phyloP scores from a whole-genome alignment of 2,113 vertebrate species.

The Micromys minutus region DNA sequence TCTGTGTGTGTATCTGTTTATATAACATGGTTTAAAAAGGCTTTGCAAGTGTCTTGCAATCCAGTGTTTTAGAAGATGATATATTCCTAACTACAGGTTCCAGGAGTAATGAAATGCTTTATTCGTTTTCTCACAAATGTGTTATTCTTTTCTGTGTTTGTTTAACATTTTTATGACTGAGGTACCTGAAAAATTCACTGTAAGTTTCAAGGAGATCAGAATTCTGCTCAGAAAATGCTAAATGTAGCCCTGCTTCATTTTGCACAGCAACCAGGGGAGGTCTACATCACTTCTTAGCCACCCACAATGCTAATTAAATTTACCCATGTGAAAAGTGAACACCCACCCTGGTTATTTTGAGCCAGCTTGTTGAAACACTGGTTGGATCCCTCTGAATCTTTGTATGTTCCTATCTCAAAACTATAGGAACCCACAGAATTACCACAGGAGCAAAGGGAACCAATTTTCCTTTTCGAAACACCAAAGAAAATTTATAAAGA shows the following conservation, averaged over 20 bases:
- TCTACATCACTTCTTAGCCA: slow-evolving; percentile 62
- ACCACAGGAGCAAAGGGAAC: background rate
- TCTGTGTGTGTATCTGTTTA: background rate
- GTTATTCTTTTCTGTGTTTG: background rate
- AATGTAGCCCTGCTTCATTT: slow-evolving; percentile 52
- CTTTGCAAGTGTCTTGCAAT: background rate
- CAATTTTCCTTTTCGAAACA: slow-evolving; percentile 26
- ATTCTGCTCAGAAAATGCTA: slow-evolving; percentile 25
- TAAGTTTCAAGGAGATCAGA: slow-evolving; percentile 18
- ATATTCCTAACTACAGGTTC: slow-evolving; percentile 1
- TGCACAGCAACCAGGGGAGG: slow-evolving; percentile 39
- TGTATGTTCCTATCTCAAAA: background rate
- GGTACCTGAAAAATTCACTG: background rate
- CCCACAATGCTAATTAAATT: slow-evolving; percentile 76
- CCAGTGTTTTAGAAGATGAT: background rate
- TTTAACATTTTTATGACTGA: background rate
- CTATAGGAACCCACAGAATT: background rate
- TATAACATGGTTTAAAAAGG: background rate
- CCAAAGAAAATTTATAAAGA: background rate
- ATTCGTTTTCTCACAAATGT: background rate
- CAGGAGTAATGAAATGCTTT: background rate
- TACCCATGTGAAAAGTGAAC: slow-evolving; percentile 78
- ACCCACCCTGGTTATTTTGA: slow-evolving; percentile 72
- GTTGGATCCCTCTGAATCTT: slow-evolving; percentile 3
- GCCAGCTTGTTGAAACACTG: slow-evolving; percentile 13